phyloP scores from a whole-genome alignment of 2,797 vertebrate genomes.

The Acanthis flammea region DNA sequence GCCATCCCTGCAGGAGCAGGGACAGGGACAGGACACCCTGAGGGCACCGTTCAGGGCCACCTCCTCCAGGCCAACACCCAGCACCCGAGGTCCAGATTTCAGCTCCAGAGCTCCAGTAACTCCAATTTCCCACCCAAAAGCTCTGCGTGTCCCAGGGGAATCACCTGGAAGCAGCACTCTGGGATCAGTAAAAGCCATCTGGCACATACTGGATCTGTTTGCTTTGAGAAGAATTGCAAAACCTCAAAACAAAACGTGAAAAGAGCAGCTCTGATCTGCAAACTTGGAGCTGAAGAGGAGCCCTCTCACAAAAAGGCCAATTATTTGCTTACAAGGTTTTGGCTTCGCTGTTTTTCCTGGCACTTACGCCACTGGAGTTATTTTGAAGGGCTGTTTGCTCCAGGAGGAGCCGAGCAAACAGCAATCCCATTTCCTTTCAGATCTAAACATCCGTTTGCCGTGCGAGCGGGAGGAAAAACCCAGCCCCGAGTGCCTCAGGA shows the following conservation, averaged over 20 bases:
- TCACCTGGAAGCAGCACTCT: neutral
- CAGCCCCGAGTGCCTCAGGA: neutral
- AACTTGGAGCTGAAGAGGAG: neutral
- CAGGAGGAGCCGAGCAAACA: constrained; percentile 47
- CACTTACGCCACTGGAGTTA: constrained; percentile 13
- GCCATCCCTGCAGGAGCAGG: neutral
- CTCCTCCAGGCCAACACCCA: neutral
- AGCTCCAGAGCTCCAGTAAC: neutral
- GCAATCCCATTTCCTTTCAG: constrained; percentile 42
- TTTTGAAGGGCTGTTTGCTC: constrained; percentile 60
- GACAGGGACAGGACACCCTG: neutral
- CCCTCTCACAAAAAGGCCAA: neutral
- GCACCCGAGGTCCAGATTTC: rapidly evolving
- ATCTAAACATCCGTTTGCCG: constrained; percentile 65
- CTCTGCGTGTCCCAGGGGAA: neutral
- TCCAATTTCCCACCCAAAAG: neutral
- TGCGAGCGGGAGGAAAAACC: neutral
- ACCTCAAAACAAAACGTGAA: neutral
- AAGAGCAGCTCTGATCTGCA: neutral
- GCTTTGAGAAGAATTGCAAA: neutral
- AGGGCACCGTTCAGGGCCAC: neutral
- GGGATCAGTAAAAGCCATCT: neutral
- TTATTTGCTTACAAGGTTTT: constrained; percentile 41
- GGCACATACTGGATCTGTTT: neutral
- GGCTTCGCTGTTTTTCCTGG: constrained; percentile 48